These are phyloP conservation scores for Dione vanillae DNA, from an alignment of 2,888 invertebrate genomes.

Conservation along the genomic window DNA sequence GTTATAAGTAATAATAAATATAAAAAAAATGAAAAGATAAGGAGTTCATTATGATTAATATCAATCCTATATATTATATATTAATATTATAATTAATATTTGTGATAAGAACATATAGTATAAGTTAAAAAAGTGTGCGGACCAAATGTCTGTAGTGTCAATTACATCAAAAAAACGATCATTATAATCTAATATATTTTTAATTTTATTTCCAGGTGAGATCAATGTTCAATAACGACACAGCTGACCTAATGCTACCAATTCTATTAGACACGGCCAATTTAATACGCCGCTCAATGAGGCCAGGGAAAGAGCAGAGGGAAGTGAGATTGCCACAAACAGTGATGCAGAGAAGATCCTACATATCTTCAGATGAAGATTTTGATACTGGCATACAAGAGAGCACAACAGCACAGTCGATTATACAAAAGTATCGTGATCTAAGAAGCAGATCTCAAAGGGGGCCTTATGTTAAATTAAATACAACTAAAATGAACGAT, in stretches of 20 bases:
- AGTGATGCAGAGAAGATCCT: slow-evolving; percentile 70
- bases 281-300: slow-evolving; percentile 82
- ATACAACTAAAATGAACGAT: slow-evolving; percentile 32
- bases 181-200: too few species aligned
- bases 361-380: slow-evolving; percentile 62
- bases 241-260: slow-evolving; percentile 85
- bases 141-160: too few species aligned
- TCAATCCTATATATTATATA: too few species aligned
- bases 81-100: too few species aligned
- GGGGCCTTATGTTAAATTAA: slow-evolving; percentile 43
- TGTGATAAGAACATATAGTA: too few species aligned
- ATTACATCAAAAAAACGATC: too few species aligned
- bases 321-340: slow-evolving; percentile 66
- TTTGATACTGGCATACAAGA: slow-evolving; percentile 62
- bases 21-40: too few species aligned
- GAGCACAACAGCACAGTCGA: slow-evolving; percentile 49
- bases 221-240: slow-evolving; percentile 83
- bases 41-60: too few species aligned
- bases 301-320: slow-evolving; percentile 67
- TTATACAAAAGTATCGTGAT: slow-evolving; percentile 52
- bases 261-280: slow-evolving; percentile 87
- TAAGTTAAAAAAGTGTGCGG: too few species aligned
- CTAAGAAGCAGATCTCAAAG: slow-evolving; percentile 62
- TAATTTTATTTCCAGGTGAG: slow-evolving; percentile 77
- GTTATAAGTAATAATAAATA: too few species aligned